Conservation (phyloP, 2,888 invertebrate species). For the Drepana falcataria region DNA sequence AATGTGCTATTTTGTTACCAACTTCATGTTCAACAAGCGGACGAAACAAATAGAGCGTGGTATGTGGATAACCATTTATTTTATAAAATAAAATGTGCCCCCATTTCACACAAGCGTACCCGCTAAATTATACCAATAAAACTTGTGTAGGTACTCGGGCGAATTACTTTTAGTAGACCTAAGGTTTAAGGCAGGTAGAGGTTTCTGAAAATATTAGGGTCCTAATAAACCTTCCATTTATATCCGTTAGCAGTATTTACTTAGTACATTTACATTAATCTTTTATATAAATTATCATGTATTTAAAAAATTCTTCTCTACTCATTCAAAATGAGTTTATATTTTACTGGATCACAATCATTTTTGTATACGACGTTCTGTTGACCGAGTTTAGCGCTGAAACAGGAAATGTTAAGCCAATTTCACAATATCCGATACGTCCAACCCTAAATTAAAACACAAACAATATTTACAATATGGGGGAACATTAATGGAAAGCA, state of each 20-base stretch:
- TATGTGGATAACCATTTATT: constrained; percentile 34
- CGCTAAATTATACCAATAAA: neutral
- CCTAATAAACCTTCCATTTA: neutral
- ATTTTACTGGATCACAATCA: neutral
- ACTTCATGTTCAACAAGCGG: constrained; percentile 27
- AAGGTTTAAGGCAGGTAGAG: neutral
- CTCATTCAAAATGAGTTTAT: too few relatives aligned
- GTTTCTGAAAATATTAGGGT: neutral
- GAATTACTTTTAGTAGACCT: neutral
- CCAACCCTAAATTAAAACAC: constrained; percentile 2
- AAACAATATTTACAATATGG: too few relatives aligned
- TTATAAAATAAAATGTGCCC: constrained; percentile 25
- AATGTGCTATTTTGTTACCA: constrained; percentile 4
- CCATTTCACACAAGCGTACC: constrained; percentile 1
- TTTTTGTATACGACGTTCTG: neutral
- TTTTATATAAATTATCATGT: too few relatives aligned
- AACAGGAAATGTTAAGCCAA: constrained; percentile 1
- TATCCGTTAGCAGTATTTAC: neutral
- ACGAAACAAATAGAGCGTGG: constrained; percentile 42
- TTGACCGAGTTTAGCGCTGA: neutral
- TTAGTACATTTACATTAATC: too few relatives aligned
- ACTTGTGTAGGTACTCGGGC: neutral
- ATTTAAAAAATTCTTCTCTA: too few relatives aligned
- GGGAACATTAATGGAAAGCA: too few relatives aligned
- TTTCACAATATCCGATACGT: constrained; percentile 7